Percentiles rank a stretch among this genome's conserved stretches.
Evolutionary conservation across 92 coral and sea anemone genomes (phyloP).

Genomic region (Zoanthus solanderi): DNA sequence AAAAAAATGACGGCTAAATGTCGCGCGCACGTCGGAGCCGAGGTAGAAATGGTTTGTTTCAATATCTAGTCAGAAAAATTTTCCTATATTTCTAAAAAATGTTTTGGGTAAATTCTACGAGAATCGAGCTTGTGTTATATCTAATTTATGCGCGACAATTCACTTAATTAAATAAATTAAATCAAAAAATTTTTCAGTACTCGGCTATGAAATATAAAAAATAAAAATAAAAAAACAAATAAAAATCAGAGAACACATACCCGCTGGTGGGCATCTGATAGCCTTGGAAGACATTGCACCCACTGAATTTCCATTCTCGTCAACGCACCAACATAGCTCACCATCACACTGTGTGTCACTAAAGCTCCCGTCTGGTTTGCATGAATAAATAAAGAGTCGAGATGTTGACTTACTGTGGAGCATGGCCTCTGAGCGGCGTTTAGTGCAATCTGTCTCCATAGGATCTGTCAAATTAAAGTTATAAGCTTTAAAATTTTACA

Average conservation of each 20-base stretch:
- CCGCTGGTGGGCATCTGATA: constrained; percentile 43
- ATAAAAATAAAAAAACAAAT: no score
- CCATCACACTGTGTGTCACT: constrained; percentile 44
- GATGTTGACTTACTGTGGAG: constrained; percentile 33
- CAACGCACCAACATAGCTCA: constrained; percentile 42
- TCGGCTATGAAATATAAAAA: no score
- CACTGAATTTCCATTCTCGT: constrained; percentile 12
- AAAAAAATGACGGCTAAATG: neutral
- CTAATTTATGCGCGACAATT: neutral
- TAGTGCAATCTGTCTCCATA: constrained; percentile 32
- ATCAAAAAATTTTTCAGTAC: no score
- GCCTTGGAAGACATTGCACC: constrained; percentile 4
- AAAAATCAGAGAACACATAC: neutral
- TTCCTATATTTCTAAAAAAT: neutral
- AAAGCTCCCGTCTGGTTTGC: constrained; percentile 44
- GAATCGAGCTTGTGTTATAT: neutral
- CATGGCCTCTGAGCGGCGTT: constrained; percentile 37
- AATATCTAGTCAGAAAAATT: neutral
- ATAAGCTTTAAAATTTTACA: neutral
- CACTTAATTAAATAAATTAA: no score
- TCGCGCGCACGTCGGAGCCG: neutral
- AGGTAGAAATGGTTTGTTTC: neutral
- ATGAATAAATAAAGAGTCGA: constrained; percentile 24
- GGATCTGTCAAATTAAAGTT: constrained; percentile 9
- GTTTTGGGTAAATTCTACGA: no score